Percentiles rank a stretch among this genome's conserved stretches.
Evolutionary conservation across 2,113 vertebrate genomes (phyloP).

Genomic region (Camelus dromedarius): DNA sequence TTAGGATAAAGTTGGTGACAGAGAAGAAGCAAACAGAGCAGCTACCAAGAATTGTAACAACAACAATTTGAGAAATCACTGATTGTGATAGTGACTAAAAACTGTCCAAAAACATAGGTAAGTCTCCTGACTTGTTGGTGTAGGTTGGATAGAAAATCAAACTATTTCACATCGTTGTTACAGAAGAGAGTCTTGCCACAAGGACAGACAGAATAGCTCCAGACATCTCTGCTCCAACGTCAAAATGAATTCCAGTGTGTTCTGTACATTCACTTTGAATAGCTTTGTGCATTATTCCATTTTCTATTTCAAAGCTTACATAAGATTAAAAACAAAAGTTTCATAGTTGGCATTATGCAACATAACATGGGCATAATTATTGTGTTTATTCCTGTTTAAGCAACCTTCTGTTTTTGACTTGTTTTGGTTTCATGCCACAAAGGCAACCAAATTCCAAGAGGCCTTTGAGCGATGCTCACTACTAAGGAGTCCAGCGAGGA

Average conservation of each 20-base stretch:
- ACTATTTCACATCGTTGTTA: not conserved
- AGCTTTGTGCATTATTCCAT: not conserved
- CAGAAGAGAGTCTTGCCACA: too few relatives aligned
- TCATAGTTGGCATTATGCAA: not conserved
- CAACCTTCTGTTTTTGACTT: not conserved
- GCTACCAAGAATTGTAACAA: not conserved
- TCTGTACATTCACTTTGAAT: not conserved
- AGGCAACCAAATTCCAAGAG: not conserved
- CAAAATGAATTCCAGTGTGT: not conserved
- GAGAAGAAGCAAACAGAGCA: not conserved
- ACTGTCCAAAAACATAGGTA: rapidly evolving
- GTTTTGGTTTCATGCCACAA: not conserved
- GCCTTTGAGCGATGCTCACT: not conserved
- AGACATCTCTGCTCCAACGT: not conserved
- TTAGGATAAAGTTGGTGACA: not conserved
- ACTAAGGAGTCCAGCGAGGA: not conserved
- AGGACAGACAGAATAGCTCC: too few relatives aligned
- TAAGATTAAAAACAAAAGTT: not conserved
- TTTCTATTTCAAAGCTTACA: not conserved
- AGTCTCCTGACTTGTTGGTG: too few relatives aligned
- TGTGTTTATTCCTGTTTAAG: not conserved
- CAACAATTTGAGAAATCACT: not conserved
- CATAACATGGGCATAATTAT: too few relatives aligned
- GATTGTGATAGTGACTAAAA: not conserved
- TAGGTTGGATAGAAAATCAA: not conserved